Conservation (phyloP, 1,140 invertebrate genomes). For the Polyergus mexicanus region DNA sequence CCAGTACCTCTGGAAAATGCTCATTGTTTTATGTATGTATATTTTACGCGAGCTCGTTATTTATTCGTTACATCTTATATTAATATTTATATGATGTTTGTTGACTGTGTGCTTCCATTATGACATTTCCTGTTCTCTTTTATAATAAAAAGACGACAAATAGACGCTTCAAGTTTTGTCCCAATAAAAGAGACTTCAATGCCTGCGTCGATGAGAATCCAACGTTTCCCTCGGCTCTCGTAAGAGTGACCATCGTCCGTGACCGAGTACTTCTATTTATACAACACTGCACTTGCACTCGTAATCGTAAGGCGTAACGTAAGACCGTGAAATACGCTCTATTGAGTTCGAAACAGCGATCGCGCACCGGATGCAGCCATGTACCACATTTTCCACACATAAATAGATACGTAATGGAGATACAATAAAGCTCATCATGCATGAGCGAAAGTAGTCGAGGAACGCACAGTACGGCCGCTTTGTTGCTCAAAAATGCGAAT, state of each 20-base stretch:
- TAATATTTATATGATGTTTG: conserved; percentile 73
- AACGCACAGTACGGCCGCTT: background rate
- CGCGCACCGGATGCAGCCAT: conserved; percentile 18
- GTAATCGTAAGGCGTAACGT: conserved; percentile 40
- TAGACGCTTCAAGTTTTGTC: conserved; percentile 73
- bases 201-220: background rate
- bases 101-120: conserved; percentile 63
- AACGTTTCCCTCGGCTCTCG: background rate
- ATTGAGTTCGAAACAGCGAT: conserved; percentile 18
- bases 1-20: conserved; percentile 73
- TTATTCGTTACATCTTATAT: conserved; percentile 68
- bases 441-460: conserved; percentile 67
- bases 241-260: conserved; percentile 27
- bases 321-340: conserved; percentile 36
- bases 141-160: conserved; percentile 80
- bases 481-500: background rate
- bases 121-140: conserved; percentile 61
- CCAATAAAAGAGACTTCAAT: conserved; percentile 72
- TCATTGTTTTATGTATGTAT: conserved; percentile 70
- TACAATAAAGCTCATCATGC: conserved; percentile 47
- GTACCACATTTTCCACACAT: conserved; percentile 24
- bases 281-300: conserved; percentile 46
- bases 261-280: conserved; percentile 52
- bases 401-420: conserved; percentile 11
- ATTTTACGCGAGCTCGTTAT: conserved; percentile 64